Percentiles rank a stretch among this genome's conserved stretches.
Evolutionary conservation across 2,797 vertebrate genomes (phyloP).

Genomic region (Brachyrhaphis roseni): DNA sequence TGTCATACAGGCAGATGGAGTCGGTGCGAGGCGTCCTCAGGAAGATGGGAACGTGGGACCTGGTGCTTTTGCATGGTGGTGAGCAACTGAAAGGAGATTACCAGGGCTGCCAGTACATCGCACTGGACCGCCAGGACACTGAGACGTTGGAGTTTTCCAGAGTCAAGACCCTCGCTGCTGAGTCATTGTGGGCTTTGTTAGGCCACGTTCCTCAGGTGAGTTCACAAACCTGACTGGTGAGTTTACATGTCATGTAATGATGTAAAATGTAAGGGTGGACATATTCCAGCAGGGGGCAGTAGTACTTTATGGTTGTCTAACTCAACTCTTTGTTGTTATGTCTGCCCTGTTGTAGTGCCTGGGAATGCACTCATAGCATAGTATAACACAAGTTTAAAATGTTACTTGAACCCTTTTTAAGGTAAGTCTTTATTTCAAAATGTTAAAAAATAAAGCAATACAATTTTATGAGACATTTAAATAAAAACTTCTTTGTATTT

Average conservation of each 20-base stretch:
- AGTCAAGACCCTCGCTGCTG: slow-evolving; percentile 59
- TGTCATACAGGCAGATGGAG: slow-evolving; percentile 81
- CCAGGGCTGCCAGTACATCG: slow-evolving; percentile 78
- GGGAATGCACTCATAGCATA: neutral
- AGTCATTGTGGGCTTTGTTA: slow-evolving; percentile 79
- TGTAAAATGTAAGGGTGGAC: neutral
- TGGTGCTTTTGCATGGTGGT: slow-evolving; percentile 71
- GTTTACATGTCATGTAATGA: neutral
- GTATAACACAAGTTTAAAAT: slow-evolving; percentile 14
- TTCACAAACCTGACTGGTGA: slow-evolving; percentile 7
- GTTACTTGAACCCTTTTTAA: slow-evolving; percentile 14
- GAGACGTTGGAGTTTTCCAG: slow-evolving; percentile 77
- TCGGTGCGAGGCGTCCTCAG: slow-evolving; percentile 66
- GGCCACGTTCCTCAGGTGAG: slow-evolving; percentile 81
- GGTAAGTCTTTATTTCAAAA: neutral
- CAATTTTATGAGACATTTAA: neutral
- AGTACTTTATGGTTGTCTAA: slow-evolving; percentile 28
- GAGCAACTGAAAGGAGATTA: slow-evolving; percentile 80
- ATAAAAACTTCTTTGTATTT: neutral
- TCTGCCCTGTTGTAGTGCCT: neutral
- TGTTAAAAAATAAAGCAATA: neutral
- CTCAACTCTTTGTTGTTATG: neutral
- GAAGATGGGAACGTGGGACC: slow-evolving; percentile 81
- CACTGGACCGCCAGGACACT: slow-evolving; percentile 76
- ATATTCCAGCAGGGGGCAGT: slow-evolving; percentile 72